These are phyloP conservation scores for Dufourea novaeangliae DNA, from an alignment of 1,140 invertebrate species.

Conservation along the genomic window DNA sequence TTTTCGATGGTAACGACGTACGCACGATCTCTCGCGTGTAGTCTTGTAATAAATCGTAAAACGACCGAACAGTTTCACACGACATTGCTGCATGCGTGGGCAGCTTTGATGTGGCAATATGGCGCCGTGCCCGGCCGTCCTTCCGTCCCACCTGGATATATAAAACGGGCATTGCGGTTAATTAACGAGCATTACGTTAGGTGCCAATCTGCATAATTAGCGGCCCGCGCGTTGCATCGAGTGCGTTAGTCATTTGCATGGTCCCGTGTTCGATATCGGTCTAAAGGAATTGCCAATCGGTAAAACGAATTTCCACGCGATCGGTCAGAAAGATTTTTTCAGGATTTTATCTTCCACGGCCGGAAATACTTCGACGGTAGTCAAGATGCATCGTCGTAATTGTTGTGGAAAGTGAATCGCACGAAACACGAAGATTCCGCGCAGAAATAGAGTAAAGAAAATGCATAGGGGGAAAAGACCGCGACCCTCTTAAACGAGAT, in stretches of 20 bases:
- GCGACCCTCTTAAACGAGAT: constrained; percentile 53
- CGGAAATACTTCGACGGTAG: neutral
- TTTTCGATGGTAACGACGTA: too few species aligned
- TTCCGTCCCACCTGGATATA: constrained; percentile 67
- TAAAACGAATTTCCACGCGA: neutral
- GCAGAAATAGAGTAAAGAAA: constrained; percentile 31
- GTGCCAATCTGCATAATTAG: constrained; percentile 75
- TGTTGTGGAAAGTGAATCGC: constrained; percentile 49
- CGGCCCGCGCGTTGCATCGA: constrained; percentile 59
- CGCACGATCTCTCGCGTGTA: neutral
- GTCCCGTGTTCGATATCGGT: constrained; percentile 56
- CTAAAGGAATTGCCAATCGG: neutral
- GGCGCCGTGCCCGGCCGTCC: constrained; percentile 66
- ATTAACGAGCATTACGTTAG: constrained; percentile 75
- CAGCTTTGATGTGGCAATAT: constrained; percentile 57
- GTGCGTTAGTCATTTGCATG: constrained; percentile 69
- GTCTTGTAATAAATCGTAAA: constrained; percentile 46
- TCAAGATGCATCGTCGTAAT: neutral
- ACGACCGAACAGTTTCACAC: constrained; percentile 43
- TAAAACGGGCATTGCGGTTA: constrained; percentile 71
- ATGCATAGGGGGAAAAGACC: constrained; percentile 30
- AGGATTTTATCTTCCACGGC: neutral
- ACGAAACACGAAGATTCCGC: constrained; percentile 41
- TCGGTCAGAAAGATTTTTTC: neutral
- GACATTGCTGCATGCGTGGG: constrained; percentile 48